Evolutionary conservation across 2,113 vertebrate species (phyloP).

Genomic region (Zosterops borbonicus): DNA sequence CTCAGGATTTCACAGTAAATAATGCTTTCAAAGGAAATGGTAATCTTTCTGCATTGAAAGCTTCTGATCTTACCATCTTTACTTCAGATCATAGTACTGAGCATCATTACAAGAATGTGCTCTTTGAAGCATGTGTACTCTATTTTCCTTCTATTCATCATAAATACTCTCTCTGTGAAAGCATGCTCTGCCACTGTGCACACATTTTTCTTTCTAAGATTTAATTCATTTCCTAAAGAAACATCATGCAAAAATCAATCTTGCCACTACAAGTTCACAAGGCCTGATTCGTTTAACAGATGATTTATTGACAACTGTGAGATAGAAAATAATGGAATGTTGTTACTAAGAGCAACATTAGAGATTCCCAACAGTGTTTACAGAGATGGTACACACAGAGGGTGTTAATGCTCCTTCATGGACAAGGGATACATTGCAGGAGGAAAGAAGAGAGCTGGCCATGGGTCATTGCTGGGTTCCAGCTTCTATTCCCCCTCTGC

Average conservation of each 20-base stretch:
- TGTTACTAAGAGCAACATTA: conserved; percentile 15
- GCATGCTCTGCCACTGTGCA: conserved; percentile 9
- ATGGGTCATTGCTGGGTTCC: neutral
- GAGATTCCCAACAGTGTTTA: neutral
- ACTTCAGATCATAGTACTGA: conserved; percentile 28
- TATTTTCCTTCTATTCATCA: conserved; percentile 43
- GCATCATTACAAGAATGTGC: conserved; percentile 57
- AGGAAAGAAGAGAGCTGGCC: neutral
- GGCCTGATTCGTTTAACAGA: conserved; percentile 37
- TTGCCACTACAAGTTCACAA: conserved; percentile 17
- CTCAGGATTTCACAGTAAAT: conserved; percentile 43
- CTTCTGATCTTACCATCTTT: conserved; percentile 49
- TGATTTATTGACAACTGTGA: conserved; percentile 35
- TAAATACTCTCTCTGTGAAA: conserved; percentile 39
- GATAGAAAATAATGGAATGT: conserved; percentile 44
- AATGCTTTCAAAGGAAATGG: conserved; percentile 51
- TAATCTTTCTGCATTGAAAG: conserved; percentile 39
- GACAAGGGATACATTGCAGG: neutral
- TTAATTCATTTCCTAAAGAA: conserved; percentile 53
- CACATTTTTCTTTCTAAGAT: conserved; percentile 39
- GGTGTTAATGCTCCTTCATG: neutral
- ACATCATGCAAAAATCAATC: conserved; percentile 45
- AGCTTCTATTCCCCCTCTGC: neutral
- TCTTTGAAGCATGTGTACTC: conserved; percentile 55
- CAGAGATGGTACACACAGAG: neutral